Evolutionary conservation across 2,888 invertebrate species (phyloP).

Genomic region (Erebia epiphron): DNA sequence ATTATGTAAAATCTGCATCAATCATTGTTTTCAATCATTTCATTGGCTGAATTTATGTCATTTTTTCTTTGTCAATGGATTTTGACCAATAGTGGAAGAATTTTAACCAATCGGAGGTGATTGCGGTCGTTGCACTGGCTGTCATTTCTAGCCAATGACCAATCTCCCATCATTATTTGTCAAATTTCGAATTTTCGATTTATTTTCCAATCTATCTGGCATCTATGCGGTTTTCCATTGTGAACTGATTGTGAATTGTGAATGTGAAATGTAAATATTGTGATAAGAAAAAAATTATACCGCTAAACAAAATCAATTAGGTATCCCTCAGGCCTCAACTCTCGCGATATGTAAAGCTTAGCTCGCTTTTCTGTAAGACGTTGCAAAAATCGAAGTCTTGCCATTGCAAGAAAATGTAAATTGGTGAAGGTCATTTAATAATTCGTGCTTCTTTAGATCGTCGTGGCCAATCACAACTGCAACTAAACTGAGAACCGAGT

Average conservation of each 20-base stretch:
- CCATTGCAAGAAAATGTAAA: slow-evolving; percentile 76
- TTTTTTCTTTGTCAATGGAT: no score
- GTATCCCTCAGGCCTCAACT: neutral
- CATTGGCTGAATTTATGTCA: no score
- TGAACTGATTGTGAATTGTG: slow-evolving; percentile 1
- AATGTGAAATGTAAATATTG: neutral
- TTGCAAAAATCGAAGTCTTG: slow-evolving; percentile 22
- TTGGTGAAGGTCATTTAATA: slow-evolving; percentile 56
- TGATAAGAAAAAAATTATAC: slow-evolving; percentile 6
- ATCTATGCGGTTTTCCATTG: neutral
- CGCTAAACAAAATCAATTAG: neutral
- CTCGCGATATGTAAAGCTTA: slow-evolving; percentile 14
- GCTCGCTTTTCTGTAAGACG: slow-evolving; percentile 10
- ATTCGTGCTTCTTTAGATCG: slow-evolving; percentile 41
- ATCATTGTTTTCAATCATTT: no score
- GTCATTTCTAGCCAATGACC: neutral
- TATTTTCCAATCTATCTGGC: neutral
- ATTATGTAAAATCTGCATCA: no score
- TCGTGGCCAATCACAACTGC: slow-evolving; percentile 45
- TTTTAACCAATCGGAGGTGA: no score
- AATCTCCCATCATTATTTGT: neutral
- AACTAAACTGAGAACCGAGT: slow-evolving; percentile 36
- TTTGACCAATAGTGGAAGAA: no score
- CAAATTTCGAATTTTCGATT: neutral
- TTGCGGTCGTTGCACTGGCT: neutral